Percentiles rank a stretch among this genome's conserved stretches.
phyloP scores from a whole-genome alignment of 2,888 invertebrate genomes.

The Eilema depressum region DNA sequence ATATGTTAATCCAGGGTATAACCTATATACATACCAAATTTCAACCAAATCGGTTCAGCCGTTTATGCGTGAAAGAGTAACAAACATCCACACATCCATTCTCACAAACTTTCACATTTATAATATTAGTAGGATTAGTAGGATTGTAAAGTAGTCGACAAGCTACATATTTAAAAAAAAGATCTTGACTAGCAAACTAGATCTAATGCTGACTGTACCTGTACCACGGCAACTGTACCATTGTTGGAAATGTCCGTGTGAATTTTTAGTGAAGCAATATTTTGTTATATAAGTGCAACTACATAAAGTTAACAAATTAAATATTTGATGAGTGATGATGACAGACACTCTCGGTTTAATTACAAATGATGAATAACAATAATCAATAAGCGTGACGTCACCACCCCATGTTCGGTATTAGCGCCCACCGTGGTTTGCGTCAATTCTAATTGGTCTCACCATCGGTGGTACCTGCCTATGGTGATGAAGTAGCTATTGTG shows the following conservation, averaged over 20 bases:
- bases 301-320: not conserved
- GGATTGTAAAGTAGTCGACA: too few species aligned
- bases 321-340: conserved; percentile 21
- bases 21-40: too few species aligned
- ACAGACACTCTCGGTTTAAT: conserved; percentile 33
- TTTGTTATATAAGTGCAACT: not conserved
- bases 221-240: too few species aligned
- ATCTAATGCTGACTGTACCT: too few species aligned
- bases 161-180: too few species aligned
- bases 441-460: conserved; percentile 53
- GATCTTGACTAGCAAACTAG: too few species aligned
- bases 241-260: not conserved
- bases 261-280: not conserved
- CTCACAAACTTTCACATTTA: too few species aligned
- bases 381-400: conserved; percentile 54
- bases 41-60: too few species aligned
- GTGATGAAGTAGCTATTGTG: conserved; percentile 34
- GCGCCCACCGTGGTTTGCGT: conserved; percentile 49
- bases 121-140: too few species aligned
- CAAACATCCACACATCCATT: too few species aligned
- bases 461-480: conserved; percentile 34
- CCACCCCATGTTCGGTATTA: conserved; percentile 44
- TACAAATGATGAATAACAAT: conserved; percentile 43
- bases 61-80: too few species aligned
- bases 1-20: too few species aligned